These are phyloP conservation scores for Upupa epops DNA, from an alignment of 2,113 vertebrate species.

Conservation along the genomic window DNA sequence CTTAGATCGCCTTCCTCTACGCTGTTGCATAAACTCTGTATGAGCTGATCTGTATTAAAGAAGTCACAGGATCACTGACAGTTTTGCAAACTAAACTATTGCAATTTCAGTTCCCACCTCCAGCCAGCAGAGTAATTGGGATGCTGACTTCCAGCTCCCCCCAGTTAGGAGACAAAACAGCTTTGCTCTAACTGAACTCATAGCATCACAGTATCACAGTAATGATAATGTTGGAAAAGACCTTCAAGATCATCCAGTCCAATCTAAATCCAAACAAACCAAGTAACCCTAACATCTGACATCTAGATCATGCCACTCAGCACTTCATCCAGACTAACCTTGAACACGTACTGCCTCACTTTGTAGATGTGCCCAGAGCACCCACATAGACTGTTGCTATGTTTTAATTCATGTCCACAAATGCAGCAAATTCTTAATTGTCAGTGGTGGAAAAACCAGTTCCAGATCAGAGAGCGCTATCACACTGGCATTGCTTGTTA, in stretches of 20 bases:
- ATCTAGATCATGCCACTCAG: too few species aligned
- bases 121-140: not conserved
- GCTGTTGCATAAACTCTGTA: not conserved
- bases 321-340: too few species aligned
- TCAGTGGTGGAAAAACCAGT: not conserved
- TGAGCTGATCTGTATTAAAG: fast-evolving
- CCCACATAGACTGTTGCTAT: not conserved
- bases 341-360: fast-evolving
- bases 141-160: not conserved
- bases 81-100: not conserved
- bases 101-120: not conserved
- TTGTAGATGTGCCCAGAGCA: not conserved
- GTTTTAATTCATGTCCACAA: not conserved
- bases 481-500: not conserved
- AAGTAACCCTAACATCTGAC: too few species aligned
- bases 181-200: not conserved
- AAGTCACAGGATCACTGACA: not conserved
- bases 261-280: too few species aligned
- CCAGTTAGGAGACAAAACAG: not conserved
- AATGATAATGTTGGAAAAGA: too few species aligned
- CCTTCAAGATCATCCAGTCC: too few species aligned
- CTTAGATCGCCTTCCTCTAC: not conserved
- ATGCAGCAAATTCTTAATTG: not conserved
- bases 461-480: not conserved
- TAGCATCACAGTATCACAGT: too few species aligned